Conservation (phyloP, 1,140 invertebrate genomes). For the Drosophila pruinosa region DNA sequence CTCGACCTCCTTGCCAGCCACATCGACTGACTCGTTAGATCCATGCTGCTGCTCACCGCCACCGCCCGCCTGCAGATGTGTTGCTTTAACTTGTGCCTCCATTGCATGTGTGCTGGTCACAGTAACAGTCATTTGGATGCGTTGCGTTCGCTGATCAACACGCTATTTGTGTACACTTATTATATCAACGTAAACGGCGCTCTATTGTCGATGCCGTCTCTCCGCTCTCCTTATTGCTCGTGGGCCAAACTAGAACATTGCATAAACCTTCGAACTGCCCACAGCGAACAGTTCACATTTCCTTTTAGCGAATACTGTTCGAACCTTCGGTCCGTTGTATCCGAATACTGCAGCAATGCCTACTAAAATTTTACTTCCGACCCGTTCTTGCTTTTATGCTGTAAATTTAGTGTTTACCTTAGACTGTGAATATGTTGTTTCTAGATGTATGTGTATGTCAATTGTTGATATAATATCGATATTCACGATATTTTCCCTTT, state of each 20-base stretch:
- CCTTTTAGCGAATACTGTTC: constrained; percentile 8
- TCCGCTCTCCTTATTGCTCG: constrained; percentile 33
- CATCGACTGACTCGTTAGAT: constrained; percentile 36
- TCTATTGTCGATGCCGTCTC: constrained; percentile 13
- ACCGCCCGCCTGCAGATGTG: constrained; percentile 53
- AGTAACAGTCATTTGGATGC: constrained; percentile 76
- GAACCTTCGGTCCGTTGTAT: background rate
- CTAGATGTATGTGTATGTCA: constrained; percentile 40
- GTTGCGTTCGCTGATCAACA: constrained; percentile 27
- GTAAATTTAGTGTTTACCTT: constrained; percentile 48
- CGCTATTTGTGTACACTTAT: constrained; percentile 31
- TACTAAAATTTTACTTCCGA: constrained; percentile 2
- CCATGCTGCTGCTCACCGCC: constrained; percentile 47
- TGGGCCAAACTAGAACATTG: constrained; percentile 75
- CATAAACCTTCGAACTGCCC: constrained; percentile 63
- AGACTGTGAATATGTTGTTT: constrained; percentile 38
- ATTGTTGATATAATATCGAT: constrained; percentile 53
- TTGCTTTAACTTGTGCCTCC: constrained; percentile 75
- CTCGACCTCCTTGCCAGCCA: constrained; percentile 34
- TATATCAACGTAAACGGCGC: constrained; percentile 40
- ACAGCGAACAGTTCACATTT: constrained; percentile 62
- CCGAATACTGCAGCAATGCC: constrained; percentile 22
- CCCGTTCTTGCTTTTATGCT: constrained; percentile 21
- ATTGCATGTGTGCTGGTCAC: constrained; percentile 67
- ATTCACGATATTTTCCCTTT: constrained; percentile 28